Percentiles rank a stretch among this genome's conserved stretches.
These are phyloP conservation scores for Thamnaconus septentrionalis DNA, from an alignment of 2,113 vertebrate species.

Conservation along the genomic window DNA sequence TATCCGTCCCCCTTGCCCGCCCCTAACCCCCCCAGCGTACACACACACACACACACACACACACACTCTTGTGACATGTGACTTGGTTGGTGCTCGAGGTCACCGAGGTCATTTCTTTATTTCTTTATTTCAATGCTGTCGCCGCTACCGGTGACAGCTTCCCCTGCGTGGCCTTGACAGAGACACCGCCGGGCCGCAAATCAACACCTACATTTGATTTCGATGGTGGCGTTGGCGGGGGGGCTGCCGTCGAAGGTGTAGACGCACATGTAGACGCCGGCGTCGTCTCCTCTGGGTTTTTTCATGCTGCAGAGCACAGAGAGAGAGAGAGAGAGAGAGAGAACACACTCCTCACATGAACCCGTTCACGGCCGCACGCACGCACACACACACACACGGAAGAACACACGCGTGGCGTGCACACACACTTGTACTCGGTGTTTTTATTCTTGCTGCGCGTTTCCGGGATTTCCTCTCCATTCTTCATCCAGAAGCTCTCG, in stretches of 20 bases:
- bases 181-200: slow-evolving; percentile 11
- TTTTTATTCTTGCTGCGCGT: slow-evolving; percentile 71
- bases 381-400: neutral
- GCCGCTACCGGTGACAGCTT: too few species aligned
- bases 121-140: slow-evolving; percentile 18
- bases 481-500: slow-evolving; percentile 92
- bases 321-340: too few species aligned
- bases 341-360: slow-evolving; percentile 52
- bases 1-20: too few species aligned
- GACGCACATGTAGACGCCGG: slow-evolving; percentile 92
- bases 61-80: too few species aligned
- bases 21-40: slow-evolving; percentile 39
- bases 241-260: slow-evolving; percentile 82
- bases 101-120: slow-evolving; percentile 29
- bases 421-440: slow-evolving; percentile 82
- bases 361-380: neutral
- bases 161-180: slow-evolving; percentile 27
- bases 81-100: slow-evolving; percentile 46
- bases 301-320: slow-evolving; percentile 76
- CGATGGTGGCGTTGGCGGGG: slow-evolving; percentile 90
- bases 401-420: slow-evolving; percentile 71
- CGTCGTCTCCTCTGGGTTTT: slow-evolving; percentile 86
- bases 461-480: slow-evolving; percentile 84
- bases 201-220: slow-evolving; percentile 89
- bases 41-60: slow-evolving; percentile 39